Conservation (phyloP, 2,797 vertebrate genomes). For the Sparidentex hasta region DNA sequence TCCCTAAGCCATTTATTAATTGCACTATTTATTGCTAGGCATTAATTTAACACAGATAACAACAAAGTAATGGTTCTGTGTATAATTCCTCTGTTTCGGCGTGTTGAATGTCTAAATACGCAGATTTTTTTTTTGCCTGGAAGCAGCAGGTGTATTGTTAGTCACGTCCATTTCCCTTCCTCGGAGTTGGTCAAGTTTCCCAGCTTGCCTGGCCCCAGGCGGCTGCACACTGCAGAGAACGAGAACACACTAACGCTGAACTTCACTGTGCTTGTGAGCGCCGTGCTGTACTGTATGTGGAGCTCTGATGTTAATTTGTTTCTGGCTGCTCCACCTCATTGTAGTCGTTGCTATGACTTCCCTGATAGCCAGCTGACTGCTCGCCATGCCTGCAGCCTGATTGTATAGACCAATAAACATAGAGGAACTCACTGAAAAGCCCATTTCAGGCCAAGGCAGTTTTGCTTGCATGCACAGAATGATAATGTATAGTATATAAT, state of each 20-base stretch:
- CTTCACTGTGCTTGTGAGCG: slow-evolving; percentile 18
- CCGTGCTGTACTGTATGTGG: background rate
- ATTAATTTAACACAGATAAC: background rate
- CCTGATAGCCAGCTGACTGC: slow-evolving; percentile 18
- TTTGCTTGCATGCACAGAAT: slow-evolving; percentile 31
- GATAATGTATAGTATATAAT: slow-evolving; percentile 9
- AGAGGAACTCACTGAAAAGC: slow-evolving; percentile 19
- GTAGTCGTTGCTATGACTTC: slow-evolving; percentile 44
- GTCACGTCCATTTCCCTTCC: slow-evolving; percentile 25
- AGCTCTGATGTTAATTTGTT: slow-evolving; percentile 44
- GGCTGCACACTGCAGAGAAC: slow-evolving; percentile 7
- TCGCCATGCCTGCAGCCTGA: slow-evolving; percentile 29
- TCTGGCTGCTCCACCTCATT: slow-evolving; percentile 1
- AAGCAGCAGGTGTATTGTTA: slow-evolving; percentile 37
- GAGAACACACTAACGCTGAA: background rate
- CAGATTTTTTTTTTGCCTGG: slow-evolving; percentile 42
- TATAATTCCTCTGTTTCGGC: background rate
- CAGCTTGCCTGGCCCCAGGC: slow-evolving; percentile 40
- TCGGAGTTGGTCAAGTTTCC: slow-evolving; percentile 46
- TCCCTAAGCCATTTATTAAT: background rate
- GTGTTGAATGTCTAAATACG: background rate
- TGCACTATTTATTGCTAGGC: background rate
- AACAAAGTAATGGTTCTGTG: background rate
- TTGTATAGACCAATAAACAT: slow-evolving; percentile 26
- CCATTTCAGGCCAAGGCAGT: slow-evolving; percentile 25